Evolutionary conservation across 2,113 vertebrate genomes (phyloP).

Genomic region (Danionella cerebrum): DNA sequence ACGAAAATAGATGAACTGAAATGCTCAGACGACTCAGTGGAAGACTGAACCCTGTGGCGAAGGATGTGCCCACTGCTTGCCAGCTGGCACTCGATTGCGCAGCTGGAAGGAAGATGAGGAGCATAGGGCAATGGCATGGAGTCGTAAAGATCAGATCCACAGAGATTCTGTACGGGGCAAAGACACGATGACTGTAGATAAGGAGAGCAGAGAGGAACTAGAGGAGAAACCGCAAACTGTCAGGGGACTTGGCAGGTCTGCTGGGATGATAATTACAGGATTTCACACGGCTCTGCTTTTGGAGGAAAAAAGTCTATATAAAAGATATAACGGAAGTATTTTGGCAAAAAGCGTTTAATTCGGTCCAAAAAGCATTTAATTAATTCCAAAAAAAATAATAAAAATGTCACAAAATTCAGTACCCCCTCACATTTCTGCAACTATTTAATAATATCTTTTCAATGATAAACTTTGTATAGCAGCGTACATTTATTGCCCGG

Average conservation of each 20-base stretch:
- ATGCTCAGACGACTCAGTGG: not conserved
- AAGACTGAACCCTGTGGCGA: not conserved
- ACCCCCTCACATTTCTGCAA: too few species aligned
- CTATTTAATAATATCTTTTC: too few species aligned
- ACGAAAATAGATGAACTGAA: not conserved
- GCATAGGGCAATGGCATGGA: not conserved
- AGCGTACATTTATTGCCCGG: too few species aligned
- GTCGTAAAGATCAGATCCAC: not conserved
- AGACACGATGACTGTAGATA: not conserved
- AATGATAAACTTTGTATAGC: too few species aligned
- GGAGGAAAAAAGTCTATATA: not conserved
- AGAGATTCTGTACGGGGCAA: not conserved
- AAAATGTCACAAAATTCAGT: too few species aligned
- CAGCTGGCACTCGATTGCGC: not conserved
- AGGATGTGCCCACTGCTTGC: not conserved
- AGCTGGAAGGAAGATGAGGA: not conserved
- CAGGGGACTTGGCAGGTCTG: not conserved
- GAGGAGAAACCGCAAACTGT: not conserved
- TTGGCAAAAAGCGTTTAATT: too few species aligned
- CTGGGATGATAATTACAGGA: not conserved
- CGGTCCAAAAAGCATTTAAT: too few species aligned
- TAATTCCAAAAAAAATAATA: too few species aligned
- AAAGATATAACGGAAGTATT: too few species aligned
- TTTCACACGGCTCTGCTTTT: not conserved
- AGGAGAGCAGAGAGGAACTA: not conserved